phyloP scores from a whole-genome alignment of 2,888 invertebrate species.

The Eretmocerus hayati region DNA sequence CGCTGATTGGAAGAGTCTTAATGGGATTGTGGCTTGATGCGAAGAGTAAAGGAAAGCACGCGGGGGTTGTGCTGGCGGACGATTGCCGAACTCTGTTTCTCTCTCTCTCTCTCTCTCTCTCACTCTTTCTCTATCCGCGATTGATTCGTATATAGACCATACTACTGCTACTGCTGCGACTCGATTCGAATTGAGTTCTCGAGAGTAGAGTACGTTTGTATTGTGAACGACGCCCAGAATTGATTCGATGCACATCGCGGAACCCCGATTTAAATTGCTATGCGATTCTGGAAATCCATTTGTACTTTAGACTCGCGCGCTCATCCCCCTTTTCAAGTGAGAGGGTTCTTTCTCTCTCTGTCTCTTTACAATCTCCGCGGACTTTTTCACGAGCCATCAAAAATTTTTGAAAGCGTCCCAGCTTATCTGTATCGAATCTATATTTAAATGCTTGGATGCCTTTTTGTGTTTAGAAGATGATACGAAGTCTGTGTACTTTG shows the following conservation, averaged over 20 bases:
- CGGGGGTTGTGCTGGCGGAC: not conserved
- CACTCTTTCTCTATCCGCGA: too few species aligned
- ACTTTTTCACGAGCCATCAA: not conserved
- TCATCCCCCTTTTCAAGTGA: not conserved
- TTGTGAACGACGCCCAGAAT: slow-evolving; percentile 1
- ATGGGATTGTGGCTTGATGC: slow-evolving; percentile 19
- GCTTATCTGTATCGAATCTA: too few species aligned
- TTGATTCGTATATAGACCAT: not conserved
- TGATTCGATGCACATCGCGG: slow-evolving; percentile 3
- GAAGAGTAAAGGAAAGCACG: slow-evolving; percentile 19
- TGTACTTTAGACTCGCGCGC: not conserved
- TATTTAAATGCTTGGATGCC: too few species aligned
- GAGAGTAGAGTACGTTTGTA: not conserved
- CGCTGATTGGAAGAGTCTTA: slow-evolving; percentile 20
- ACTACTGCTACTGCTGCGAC: too few species aligned
- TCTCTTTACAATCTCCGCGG: not conserved
- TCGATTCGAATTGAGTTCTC: slow-evolving; percentile 1
- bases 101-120: too few species aligned
- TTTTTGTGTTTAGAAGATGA: too few species aligned
- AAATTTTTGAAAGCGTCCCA: not conserved
- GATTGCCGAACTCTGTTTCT: not conserved
- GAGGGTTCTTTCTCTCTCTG: not conserved
- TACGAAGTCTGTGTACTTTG: too few species aligned
- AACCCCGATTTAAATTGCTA: slow-evolving; percentile 6
- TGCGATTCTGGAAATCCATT: not conserved